Evolutionary conservation across 2,888 invertebrate species (phyloP).

Genomic region (Ochropleura leucogaster): DNA sequence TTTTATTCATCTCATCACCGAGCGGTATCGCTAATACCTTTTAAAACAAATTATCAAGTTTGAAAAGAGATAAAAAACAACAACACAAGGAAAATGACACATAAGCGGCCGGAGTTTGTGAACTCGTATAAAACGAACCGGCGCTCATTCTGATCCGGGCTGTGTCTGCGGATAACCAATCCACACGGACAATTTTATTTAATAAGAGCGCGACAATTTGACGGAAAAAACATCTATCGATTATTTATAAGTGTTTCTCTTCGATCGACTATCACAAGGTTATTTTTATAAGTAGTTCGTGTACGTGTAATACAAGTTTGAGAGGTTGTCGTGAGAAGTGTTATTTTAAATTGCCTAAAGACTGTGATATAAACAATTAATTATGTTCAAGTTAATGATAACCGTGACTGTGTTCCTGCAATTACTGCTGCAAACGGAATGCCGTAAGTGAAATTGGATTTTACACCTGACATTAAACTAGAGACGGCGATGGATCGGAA

Average conservation of each 20-base stretch:
- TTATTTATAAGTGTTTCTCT: slow-evolving; percentile 13
- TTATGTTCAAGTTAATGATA: slow-evolving; percentile 65
- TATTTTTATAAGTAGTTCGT: slow-evolving; percentile 24
- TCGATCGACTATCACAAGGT: slow-evolving; percentile 20
- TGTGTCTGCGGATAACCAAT: slow-evolving; percentile 56
- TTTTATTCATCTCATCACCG: slow-evolving; percentile 55
- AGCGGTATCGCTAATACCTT: slow-evolving; percentile 52
- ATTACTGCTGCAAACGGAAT: slow-evolving; percentile 63
- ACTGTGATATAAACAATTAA: slow-evolving; percentile 60
- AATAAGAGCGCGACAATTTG: slow-evolving; percentile 21
- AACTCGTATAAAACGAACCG: slow-evolving; percentile 56
- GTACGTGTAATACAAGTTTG: slow-evolving; percentile 25
- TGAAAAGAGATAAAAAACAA: slow-evolving; percentile 60
- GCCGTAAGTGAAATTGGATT: slow-evolving; percentile 71
- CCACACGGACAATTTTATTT: slow-evolving; percentile 42
- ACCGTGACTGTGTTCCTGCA: slow-evolving; percentile 64
- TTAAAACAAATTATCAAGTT: slow-evolving; percentile 46
- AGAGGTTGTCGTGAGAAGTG: slow-evolving; percentile 36
- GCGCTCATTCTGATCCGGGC: slow-evolving; percentile 49
- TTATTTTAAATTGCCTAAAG: slow-evolving; percentile 30
- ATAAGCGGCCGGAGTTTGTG: slow-evolving; percentile 47
- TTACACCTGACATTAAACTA: slow-evolving; percentile 50
- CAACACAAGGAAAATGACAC: slow-evolving; percentile 63
- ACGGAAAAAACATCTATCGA: slow-evolving; percentile 24
- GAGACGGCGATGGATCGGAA: slow-evolving; percentile 52